Percentiles rank a stretch among this genome's conserved stretches.
phyloP scores from a whole-genome alignment of 2,113 vertebrate species.

The Hippoglossus stenolepis region DNA sequence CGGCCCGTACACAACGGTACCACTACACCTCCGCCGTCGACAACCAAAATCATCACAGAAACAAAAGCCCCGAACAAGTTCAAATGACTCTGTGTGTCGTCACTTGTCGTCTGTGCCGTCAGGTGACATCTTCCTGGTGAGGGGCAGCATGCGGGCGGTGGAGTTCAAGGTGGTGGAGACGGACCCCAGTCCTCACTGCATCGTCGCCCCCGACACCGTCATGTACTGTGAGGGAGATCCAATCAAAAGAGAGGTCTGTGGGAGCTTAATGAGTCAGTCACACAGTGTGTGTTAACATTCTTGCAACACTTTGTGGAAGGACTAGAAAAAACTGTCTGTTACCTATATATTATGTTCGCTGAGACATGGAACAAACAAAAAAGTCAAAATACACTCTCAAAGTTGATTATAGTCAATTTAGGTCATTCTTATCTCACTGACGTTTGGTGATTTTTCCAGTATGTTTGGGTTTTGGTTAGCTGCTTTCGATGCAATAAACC shows the following conservation, averaged over 20 bases:
- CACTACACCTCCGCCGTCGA: not conserved
- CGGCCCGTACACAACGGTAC: slow-evolving; percentile 94
- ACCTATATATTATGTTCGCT: too few relatives aligned
- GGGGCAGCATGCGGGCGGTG: slow-evolving; percentile 96
- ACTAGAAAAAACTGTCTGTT: too few relatives aligned
- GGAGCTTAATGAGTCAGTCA: too few relatives aligned
- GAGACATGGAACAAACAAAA: too few relatives aligned
- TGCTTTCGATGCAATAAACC: too few relatives aligned
- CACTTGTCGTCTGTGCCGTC: slow-evolving; percentile 1
- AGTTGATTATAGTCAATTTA: too few relatives aligned
- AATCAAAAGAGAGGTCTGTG: slow-evolving; percentile 91
- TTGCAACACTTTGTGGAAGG: too few relatives aligned
- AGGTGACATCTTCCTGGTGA: slow-evolving; percentile 96
- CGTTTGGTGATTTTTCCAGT: too few relatives aligned
- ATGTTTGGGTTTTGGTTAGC: too few relatives aligned
- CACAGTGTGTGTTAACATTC: too few relatives aligned
- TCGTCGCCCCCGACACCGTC: slow-evolving; percentile 95
- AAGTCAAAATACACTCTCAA: too few relatives aligned
- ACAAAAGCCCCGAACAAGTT: not conserved
- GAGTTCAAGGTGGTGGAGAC: slow-evolving; percentile 98
- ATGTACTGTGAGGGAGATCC: slow-evolving; percentile 97
- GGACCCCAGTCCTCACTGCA: slow-evolving; percentile 93
- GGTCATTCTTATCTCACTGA: too few relatives aligned
- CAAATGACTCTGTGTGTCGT: not conserved
- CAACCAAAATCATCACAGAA: not conserved